These are phyloP conservation scores for Myotis planiceps DNA, from an alignment of 2,797 vertebrate genomes.

Conservation along the genomic window DNA sequence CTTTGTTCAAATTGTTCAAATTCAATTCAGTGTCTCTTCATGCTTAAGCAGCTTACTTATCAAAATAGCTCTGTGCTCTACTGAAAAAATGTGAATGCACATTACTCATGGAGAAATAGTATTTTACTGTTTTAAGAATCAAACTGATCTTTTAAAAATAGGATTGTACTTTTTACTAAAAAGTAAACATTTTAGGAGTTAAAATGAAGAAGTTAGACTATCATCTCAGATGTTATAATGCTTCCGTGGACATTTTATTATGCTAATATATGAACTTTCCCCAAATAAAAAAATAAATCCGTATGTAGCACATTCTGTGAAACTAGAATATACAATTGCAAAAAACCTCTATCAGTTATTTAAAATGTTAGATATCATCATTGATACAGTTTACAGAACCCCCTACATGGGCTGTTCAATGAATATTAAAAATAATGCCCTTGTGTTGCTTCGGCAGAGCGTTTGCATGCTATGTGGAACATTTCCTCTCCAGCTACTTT, in stretches of 20 bases:
- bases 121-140: neutral
- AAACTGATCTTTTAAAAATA: neutral
- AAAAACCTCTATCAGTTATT: neutral
- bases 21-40: neutral
- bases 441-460: neutral
- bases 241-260: neutral
- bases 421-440: neutral
- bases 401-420: neutral
- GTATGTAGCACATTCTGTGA: neutral
- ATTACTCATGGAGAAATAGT: neutral
- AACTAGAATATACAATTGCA: neutral
- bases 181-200: neutral
- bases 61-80: neutral
- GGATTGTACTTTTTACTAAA: neutral
- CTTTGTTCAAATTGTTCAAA: neutral
- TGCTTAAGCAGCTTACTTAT: neutral
- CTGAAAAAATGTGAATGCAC: neutral
- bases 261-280: neutral
- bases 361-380: neutral
- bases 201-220: neutral
- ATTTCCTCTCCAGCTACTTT: conserved; percentile 26
- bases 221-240: neutral
- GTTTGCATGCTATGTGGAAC: neutral
- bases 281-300: neutral
- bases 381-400: neutral